A percentile compares a stretch with the other conserved stretches of the same genome.
Evolutionary conservation across 2,888 invertebrate genomes (phyloP).

Genomic region (Amphipyra berbera): DNA sequence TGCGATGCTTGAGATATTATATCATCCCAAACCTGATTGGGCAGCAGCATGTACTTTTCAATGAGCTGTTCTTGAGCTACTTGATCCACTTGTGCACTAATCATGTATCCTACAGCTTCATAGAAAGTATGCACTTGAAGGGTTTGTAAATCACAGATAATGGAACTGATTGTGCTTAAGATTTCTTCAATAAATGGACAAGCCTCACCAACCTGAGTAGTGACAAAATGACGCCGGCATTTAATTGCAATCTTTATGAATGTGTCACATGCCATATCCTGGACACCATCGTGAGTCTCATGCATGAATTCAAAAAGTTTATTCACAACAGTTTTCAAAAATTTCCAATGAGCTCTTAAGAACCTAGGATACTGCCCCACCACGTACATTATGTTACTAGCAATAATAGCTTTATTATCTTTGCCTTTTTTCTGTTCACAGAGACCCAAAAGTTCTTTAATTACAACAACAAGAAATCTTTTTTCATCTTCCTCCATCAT

Average conservation of each 20-base stretch:
- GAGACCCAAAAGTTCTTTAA: slow-evolving; percentile 98
- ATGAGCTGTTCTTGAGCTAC: slow-evolving; percentile 97
- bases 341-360: slow-evolving; percentile 99
- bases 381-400: slow-evolving; percentile 99
- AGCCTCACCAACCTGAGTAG: slow-evolving; percentile 98
- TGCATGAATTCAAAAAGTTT: slow-evolving; percentile 99
- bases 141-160: slow-evolving; percentile 99
- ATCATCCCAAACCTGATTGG: slow-evolving; percentile 99
- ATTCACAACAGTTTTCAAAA: slow-evolving; percentile 99
- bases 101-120: slow-evolving; percentile 99
- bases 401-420: slow-evolving; percentile 99
- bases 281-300: slow-evolving; percentile 99
- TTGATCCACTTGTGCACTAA: slow-evolving; percentile 97
- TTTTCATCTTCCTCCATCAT: slow-evolving; percentile 99
- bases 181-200: slow-evolving; percentile 99
- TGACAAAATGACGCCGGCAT: slow-evolving; percentile 99
- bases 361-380: slow-evolving; percentile 99
- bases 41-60: slow-evolving; percentile 99
- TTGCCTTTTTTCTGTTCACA: slow-evolving; percentile 99
- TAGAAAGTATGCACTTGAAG: slow-evolving; percentile 99
- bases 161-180: slow-evolving; percentile 97
- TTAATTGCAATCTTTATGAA: slow-evolving; percentile 99
- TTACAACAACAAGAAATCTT: slow-evolving; percentile 99
- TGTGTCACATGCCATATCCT: slow-evolving; percentile 99
- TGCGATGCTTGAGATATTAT: slow-evolving; percentile 99